These are phyloP conservation scores for Mycetomoellerius zeteki DNA, from an alignment of 1,140 invertebrate species.

Conservation along the genomic window DNA sequence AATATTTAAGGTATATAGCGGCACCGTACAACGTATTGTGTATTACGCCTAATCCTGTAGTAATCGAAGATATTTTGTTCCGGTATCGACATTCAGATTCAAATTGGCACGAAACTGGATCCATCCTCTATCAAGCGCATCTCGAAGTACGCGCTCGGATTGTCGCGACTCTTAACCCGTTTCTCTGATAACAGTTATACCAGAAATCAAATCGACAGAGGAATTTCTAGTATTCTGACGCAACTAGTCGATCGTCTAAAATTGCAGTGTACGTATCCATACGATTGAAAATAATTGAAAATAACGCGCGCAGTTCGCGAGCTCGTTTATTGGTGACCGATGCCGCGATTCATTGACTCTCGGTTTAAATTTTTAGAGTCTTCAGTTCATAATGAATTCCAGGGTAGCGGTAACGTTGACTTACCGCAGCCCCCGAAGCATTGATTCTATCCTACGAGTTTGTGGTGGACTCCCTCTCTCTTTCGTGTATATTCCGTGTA, in stretches of 20 bases:
- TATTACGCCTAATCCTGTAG: constrained; percentile 76
- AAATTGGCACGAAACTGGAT: constrained; percentile 71
- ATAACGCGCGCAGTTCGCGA: not conserved
- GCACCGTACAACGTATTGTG: constrained; percentile 73
- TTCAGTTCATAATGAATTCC: constrained; percentile 23
- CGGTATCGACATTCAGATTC: constrained; percentile 76
- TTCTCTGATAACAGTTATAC: constrained; percentile 19
- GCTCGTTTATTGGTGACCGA: not conserved
- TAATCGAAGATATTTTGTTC: constrained; percentile 74
- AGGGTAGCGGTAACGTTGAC: constrained; percentile 19
- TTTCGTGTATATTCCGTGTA: not conserved
- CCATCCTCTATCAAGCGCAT: not conserved
- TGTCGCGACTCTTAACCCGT: not conserved
- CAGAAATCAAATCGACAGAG: constrained; percentile 6
- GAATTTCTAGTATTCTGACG: constrained; percentile 32
- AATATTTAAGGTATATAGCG: constrained; percentile 66
- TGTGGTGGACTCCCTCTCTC: constrained; percentile 10
- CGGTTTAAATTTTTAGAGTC: constrained; percentile 24
- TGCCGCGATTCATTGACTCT: not conserved
- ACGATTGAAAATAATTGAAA: constrained; percentile 16
- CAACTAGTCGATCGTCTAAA: constrained; percentile 4
- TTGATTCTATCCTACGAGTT: not conserved
- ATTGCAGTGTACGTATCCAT: not conserved
- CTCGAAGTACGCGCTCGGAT: not conserved
- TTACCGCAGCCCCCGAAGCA: not conserved